phyloP scores from a whole-genome alignment of 2,797 vertebrate species.

The Xiphophorus birchmanni region DNA sequence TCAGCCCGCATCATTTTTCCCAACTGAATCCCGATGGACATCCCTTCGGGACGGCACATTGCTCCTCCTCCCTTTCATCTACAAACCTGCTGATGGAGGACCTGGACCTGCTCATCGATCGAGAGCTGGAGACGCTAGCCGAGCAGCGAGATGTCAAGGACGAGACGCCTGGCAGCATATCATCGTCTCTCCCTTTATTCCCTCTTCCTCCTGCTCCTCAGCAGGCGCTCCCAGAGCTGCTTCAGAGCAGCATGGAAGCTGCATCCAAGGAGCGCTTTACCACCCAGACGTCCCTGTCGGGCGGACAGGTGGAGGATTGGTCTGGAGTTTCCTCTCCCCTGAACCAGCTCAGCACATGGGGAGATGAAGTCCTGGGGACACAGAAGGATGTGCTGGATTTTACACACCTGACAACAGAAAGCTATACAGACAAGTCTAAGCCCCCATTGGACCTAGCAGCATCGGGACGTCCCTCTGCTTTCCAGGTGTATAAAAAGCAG shows the following conservation, averaged over 20 bases:
- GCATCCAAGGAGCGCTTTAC: slow-evolving; percentile 34
- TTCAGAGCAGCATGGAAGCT: slow-evolving; percentile 64
- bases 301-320: slow-evolving; percentile 8
- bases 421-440: slow-evolving; percentile 33
- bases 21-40: slow-evolving; percentile 21
- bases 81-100: slow-evolving; percentile 77
- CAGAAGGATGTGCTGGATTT: slow-evolving; percentile 65
- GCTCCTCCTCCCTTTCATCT: slow-evolving; percentile 25
- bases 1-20: slow-evolving; percentile 57
- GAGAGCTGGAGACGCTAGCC: slow-evolving; percentile 80
- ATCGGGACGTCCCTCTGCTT: slow-evolving; percentile 74
- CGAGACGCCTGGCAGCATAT: slow-evolving; percentile 14
- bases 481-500: slow-evolving; percentile 79
- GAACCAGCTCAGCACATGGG: slow-evolving; percentile 57
- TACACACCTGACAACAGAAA: slow-evolving; percentile 62
- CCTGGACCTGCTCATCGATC: slow-evolving; percentile 85
- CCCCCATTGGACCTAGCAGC: slow-evolving; percentile 61
- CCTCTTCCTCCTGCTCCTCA: slow-evolving; percentile 39
- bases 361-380: slow-evolving; percentile 12
- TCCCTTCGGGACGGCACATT: slow-evolving; percentile 9
- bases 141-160: slow-evolving; percentile 21
- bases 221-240: slow-evolving; percentile 66
- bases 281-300: slow-evolving; percentile 42
- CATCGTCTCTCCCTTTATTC: slow-evolving; percentile 36
- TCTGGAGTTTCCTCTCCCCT: slow-evolving; percentile 53